These are phyloP conservation scores for Vicugna pacos DNA, from an alignment of 2,113 vertebrate genomes.

Conservation along the genomic window DNA sequence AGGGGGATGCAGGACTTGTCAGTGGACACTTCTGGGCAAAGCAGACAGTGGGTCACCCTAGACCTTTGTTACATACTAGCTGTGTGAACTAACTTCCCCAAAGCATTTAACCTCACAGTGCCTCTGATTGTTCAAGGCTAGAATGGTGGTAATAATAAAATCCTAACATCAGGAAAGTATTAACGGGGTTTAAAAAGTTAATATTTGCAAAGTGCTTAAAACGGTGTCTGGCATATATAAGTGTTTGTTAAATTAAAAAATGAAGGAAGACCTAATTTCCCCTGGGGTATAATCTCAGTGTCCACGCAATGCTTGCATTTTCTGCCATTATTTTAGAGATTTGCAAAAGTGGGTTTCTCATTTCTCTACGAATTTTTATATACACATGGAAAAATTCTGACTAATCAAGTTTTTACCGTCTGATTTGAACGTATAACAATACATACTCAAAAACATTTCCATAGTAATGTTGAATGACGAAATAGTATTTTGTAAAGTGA, in stretches of 20 bases:
- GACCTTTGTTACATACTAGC: not conserved
- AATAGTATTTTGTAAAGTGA: not conserved
- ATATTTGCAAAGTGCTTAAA: constrained; percentile 1
- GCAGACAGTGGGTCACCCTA: not conserved
- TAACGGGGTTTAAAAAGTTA: not conserved
- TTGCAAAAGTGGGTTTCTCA: not conserved
- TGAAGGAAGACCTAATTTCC: not conserved
- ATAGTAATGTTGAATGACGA: not conserved
- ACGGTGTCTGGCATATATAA: not conserved
- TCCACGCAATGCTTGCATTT: not conserved
- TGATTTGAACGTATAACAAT: constrained; percentile 36
- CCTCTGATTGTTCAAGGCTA: not conserved
- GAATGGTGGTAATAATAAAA: not conserved
- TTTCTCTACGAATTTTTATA: not conserved
- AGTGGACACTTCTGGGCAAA: not conserved
- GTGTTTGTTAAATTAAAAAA: not conserved
- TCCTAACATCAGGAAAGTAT: not conserved
- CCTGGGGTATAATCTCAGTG: not conserved
- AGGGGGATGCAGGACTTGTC: not conserved
- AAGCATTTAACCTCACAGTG: not conserved
- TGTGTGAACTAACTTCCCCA: not conserved
- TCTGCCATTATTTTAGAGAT: not conserved
- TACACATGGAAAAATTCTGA: not conserved
- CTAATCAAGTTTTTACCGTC: not conserved
- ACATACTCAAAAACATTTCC: not conserved